Evolutionary conservation across 2,888 invertebrate genomes (phyloP).

Genomic region (Mechanitis mazaeus): DNA sequence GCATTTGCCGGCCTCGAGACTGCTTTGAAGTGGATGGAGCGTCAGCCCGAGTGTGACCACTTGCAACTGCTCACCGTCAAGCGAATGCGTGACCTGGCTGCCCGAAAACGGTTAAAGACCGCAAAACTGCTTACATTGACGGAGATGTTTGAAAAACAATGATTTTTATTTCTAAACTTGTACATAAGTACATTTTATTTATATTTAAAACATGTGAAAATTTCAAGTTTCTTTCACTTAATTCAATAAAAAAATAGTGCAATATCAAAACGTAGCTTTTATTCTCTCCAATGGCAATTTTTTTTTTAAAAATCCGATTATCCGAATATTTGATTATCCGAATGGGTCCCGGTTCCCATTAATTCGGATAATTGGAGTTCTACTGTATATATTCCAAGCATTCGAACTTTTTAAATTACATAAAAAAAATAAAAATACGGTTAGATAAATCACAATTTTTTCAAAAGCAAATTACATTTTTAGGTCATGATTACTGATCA

Average conservation of each 20-base stretch:
- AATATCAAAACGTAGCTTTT: slow-evolving; percentile 1
- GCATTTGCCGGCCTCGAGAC: slow-evolving; percentile 29
- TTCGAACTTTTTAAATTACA: too few species aligned
- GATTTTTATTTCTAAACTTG: not conserved
- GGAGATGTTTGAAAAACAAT: slow-evolving; percentile 8
- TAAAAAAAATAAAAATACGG: too few species aligned
- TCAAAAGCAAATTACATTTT: slow-evolving; percentile 3
- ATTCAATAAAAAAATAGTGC: slow-evolving; percentile 9
- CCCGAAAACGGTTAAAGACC: slow-evolving; percentile 19
- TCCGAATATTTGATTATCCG: slow-evolving; percentile 5
- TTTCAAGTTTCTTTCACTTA: slow-evolving; percentile 4
- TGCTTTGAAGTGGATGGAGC: slow-evolving; percentile 29
- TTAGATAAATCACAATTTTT: not conserved
- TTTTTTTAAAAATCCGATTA: slow-evolving; percentile 13
- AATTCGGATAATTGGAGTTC: slow-evolving; percentile 11
- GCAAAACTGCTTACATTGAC: slow-evolving; percentile 15
- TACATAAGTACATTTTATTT: not conserved
- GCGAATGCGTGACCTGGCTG: slow-evolving; percentile 24
- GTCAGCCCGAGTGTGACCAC: slow-evolving; percentile 29
- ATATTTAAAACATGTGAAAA: too few species aligned
- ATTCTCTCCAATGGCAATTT: too few species aligned
- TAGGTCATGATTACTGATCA: slow-evolving; percentile 5
- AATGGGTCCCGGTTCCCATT: not conserved
- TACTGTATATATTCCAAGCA: slow-evolving; percentile 23
- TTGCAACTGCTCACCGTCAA: slow-evolving; percentile 28